Evolutionary conservation across 2,888 invertebrate species (phyloP).

Genomic region (Hyposoter dolosus): DNA sequence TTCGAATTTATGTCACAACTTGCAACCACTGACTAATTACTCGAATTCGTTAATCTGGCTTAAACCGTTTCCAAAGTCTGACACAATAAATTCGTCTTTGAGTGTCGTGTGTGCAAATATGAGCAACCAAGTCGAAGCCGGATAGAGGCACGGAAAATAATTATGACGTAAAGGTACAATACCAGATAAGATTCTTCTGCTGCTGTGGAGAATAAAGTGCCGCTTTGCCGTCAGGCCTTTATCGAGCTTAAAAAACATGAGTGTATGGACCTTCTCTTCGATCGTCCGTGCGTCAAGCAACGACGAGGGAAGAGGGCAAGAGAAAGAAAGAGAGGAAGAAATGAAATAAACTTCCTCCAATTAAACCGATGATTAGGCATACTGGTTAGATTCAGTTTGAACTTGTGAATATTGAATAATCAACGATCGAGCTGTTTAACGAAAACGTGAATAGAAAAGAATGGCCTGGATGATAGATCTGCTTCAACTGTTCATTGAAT

Average conservation of each 20-base stretch:
- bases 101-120: not conserved
- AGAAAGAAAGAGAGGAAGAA: slow-evolving; percentile 26
- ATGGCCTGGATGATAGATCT: not conserved
- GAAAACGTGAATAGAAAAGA: not conserved
- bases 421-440: not conserved
- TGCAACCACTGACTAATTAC: not conserved
- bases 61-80: slow-evolving; percentile 28
- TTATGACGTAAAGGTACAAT: slow-evolving; percentile 4
- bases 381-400: slow-evolving; percentile 57
- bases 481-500: not conserved
- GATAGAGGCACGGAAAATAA: not conserved
- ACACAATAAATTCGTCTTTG: not conserved
- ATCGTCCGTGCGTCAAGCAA: slow-evolving; percentile 35
- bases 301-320: slow-evolving; percentile 7
- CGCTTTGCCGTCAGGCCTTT: slow-evolving; percentile 7
- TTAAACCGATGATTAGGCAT: slow-evolving; percentile 51
- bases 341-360: slow-evolving; percentile 49
- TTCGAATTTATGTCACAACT: not conserved
- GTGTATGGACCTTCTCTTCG: slow-evolving; percentile 29
- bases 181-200: slow-evolving; percentile 2
- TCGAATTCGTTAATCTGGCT: slow-evolving; percentile 6
- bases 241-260: slow-evolving; percentile 17
- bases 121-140: not conserved
- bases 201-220: slow-evolving; percentile 9
- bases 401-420: slow-evolving; percentile 2